These are phyloP conservation scores for Phylloscopus trochilus DNA, from an alignment of 2,113 vertebrate species.

Conservation along the genomic window DNA sequence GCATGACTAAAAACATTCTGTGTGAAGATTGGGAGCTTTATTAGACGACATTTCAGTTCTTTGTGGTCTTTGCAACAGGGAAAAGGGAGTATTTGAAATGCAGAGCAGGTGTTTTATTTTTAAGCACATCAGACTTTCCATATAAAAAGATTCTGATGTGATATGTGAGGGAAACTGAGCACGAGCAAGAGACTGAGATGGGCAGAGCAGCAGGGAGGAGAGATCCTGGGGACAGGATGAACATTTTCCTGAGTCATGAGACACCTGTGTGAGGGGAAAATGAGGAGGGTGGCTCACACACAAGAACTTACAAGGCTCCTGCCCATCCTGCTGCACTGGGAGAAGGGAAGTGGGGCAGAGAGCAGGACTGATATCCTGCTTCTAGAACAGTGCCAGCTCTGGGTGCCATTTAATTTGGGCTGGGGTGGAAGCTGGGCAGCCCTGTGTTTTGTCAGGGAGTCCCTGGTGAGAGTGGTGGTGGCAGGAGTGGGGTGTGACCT, in stretches of 20 bases:
- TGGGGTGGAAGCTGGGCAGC: not conserved
- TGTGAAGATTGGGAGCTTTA: not conserved
- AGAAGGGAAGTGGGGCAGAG: not conserved
- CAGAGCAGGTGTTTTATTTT: not conserved
- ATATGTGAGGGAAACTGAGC: not conserved
- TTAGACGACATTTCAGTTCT: not conserved
- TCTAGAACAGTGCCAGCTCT: not conserved
- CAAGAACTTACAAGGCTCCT: not conserved
- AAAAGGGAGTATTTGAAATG: not conserved
- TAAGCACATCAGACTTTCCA: not conserved
- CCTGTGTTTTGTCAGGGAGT: fast-evolving
- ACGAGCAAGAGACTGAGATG: not conserved
- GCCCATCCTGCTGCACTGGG: not conserved
- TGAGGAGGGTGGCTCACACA: not conserved
- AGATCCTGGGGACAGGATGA: not conserved
- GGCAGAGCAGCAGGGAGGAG: not conserved
- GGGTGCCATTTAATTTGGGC: not conserved
- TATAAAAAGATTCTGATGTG: not conserved
- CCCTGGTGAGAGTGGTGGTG: not conserved
- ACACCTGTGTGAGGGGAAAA: not conserved
- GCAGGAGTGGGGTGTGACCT: too few relatives aligned
- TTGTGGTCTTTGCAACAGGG: not conserved
- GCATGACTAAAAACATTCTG: not conserved
- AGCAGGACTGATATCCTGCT: not conserved
- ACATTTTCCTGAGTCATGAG: not conserved